Base-by-base conservation (phyloP, 2,888 invertebrate genomes). In the Sarcophaga rosellei region DNA sequence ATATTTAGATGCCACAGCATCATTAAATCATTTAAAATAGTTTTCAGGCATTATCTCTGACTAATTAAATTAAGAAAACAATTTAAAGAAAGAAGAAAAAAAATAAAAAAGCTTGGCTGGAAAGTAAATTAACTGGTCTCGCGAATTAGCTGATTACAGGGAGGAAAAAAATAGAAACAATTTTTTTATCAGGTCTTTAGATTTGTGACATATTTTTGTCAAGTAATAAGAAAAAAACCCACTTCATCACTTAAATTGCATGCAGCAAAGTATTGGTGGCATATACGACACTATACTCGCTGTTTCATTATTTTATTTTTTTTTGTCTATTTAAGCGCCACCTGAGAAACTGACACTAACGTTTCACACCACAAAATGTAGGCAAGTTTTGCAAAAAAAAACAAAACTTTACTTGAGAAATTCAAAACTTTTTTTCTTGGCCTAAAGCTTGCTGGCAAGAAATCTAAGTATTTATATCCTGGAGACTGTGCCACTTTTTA, bases 11-110 rank as follows among this genome's bases (percentile, higher is more conserved):
- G 21, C n/a, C 35, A 35, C 10, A 1, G 35, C 35, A 35, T 35
- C 59, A 80, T 77, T 76, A 83, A 86, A 86, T 86, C 83, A 80
- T 87, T 88, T 85, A 84, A 88, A 88, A 88, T 88, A 76, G 75
- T 80, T 87, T 73, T 57, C 8, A 75, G 85, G 85, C 86, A 88
- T 88, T 88, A 88, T 88, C 87, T 86, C 87, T 86, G 81, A 88
- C 87, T 88, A 88, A 88, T 88, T 88, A 88, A 88, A 88, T 88
- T 88, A 87, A 87, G 35, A 35, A 35, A 83, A 81, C 78, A 79
- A 79, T 75, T 78, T 76, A 72, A 81, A 68, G 57, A 82, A 80
- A 76, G 65, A 11, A 45, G 12, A 47, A 21, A 63, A 21, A 75
- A 25, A 15, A 25, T 17, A 15, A 47, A 23, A 57, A 25, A 10